phyloP scores from a whole-genome alignment of 1,140 invertebrate species.

The Trichonephila clavata region DNA sequence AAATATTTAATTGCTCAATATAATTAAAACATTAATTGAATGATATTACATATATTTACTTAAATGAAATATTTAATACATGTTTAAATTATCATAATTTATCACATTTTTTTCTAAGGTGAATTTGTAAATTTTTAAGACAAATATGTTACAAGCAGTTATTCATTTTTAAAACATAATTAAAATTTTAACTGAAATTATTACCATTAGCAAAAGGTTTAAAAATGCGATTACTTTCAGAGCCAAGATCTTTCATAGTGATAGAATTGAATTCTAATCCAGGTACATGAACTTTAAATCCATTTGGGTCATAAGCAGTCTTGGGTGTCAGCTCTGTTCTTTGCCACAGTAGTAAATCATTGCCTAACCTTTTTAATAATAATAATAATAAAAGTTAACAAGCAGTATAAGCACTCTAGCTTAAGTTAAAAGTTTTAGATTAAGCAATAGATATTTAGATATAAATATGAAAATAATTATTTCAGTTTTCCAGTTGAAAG shows the following conservation, averaged over 20 bases:
- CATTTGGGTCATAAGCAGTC: conserved; percentile 54
- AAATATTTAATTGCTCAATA: too few relatives aligned
- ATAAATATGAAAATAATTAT: too few relatives aligned
- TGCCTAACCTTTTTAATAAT: conserved; percentile 49
- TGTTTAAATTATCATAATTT: too few relatives aligned
- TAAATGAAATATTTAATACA: too few relatives aligned
- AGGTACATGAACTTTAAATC: conserved; percentile 66
- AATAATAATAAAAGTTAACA: neutral
- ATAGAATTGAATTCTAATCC: conserved; percentile 42
- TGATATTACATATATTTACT: too few relatives aligned
- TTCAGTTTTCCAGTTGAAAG: neutral
- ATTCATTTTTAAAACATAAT: neutral
- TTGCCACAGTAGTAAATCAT: conserved; percentile 66
- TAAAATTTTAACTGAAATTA: conserved; percentile 14
- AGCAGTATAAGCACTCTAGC: neutral
- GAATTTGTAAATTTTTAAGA: too few relatives aligned
- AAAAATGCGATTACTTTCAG: conserved; percentile 17
- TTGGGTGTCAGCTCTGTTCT: conserved; percentile 31
- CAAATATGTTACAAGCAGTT: too few relatives aligned
- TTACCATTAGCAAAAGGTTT: conserved; percentile 61
- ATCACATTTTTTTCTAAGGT: too few relatives aligned
- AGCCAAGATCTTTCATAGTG: neutral
- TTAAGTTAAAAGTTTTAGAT: neutral
- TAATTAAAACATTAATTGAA: too few relatives aligned
- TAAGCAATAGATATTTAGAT: neutral